phyloP scores from a whole-genome alignment of 1,140 invertebrate species.

The Helicoverpa zea region DNA sequence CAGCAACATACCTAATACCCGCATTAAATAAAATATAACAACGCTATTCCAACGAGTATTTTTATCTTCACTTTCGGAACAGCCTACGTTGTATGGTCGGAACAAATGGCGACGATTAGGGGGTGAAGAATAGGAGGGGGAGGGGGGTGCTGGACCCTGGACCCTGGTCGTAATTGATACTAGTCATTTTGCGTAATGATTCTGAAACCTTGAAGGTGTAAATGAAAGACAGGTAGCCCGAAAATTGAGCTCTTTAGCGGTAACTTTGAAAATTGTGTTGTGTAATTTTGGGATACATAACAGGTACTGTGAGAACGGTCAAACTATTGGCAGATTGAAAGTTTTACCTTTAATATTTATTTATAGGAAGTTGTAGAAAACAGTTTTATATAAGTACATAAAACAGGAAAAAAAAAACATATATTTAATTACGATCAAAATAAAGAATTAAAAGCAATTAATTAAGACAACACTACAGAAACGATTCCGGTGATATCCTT shows the following conservation, averaged over 20 bases:
- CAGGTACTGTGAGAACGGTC: background rate
- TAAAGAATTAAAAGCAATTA: too few relatives aligned
- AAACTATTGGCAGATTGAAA: background rate
- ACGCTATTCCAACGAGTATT: background rate
- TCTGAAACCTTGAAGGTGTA: conserved; percentile 18
- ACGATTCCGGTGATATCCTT: background rate
- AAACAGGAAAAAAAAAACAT: too few relatives aligned
- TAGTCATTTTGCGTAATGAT: conserved; percentile 26
- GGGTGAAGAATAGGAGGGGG: too few relatives aligned
- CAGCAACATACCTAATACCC: too few relatives aligned
- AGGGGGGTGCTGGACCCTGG: background rate
- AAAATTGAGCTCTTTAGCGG: conserved; percentile 5
- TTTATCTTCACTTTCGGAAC: background rate
- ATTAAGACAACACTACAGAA: background rate
- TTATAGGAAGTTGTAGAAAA: too few relatives aligned
- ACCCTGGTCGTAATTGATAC: conserved; percentile 23
- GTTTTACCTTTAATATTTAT: too few relatives aligned
- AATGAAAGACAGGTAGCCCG: conserved; percentile 20
- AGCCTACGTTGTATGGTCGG: background rate
- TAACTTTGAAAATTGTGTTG: too few relatives aligned
- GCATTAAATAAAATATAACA: background rate
- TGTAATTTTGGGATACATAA: background rate
- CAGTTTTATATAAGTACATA: too few relatives aligned
- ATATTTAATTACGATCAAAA: too few relatives aligned
- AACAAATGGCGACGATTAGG: conserved; percentile 32